These are phyloP conservation scores for Petrophora chlorosata DNA, from an alignment of 2,888 invertebrate genomes.

Conservation along the genomic window DNA sequence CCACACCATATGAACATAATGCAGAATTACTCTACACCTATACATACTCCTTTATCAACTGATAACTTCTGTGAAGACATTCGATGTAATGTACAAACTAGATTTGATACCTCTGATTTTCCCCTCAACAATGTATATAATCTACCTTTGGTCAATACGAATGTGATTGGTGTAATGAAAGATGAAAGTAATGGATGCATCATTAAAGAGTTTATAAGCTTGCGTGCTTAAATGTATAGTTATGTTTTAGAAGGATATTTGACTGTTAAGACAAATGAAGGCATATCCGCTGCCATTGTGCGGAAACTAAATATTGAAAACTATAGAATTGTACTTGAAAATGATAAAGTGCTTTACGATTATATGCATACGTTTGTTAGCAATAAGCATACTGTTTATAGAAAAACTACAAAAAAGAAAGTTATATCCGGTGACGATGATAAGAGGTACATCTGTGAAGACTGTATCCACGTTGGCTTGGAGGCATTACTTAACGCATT, in stretches of 20 bases:
- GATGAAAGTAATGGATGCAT: conserved; percentile 30
- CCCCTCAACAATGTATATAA: neutral
- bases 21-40: conserved; percentile 8
- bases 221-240: conserved; percentile 24
- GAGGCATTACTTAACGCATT: conserved; percentile 4
- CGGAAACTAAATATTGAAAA: conserved; percentile 14
- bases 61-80: conserved; percentile 7
- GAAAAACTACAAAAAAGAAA: conserved; percentile 9
- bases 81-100: neutral
- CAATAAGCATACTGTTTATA: conserved; percentile 13
- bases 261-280: conserved; percentile 18
- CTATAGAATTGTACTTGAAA: conserved; percentile 6
- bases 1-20: no score
- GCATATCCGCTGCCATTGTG: conserved; percentile 11
- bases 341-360: conserved; percentile 2
- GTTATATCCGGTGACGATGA: conserved; percentile 20
- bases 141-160: conserved; percentile 20
- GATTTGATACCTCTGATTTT: conserved; percentile 11
- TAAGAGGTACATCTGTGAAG: conserved; percentile 13
- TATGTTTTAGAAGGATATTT: conserved; percentile 7
- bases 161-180: conserved; percentile 30
- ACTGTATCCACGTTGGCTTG: conserved; percentile 6
- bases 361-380: conserved; percentile 15
- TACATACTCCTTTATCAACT: conserved; percentile 7
- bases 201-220: conserved; percentile 23